Base-by-base conservation (phyloP, 2,113 vertebrate genomes). In the Odocoileus virginianus region DNA sequence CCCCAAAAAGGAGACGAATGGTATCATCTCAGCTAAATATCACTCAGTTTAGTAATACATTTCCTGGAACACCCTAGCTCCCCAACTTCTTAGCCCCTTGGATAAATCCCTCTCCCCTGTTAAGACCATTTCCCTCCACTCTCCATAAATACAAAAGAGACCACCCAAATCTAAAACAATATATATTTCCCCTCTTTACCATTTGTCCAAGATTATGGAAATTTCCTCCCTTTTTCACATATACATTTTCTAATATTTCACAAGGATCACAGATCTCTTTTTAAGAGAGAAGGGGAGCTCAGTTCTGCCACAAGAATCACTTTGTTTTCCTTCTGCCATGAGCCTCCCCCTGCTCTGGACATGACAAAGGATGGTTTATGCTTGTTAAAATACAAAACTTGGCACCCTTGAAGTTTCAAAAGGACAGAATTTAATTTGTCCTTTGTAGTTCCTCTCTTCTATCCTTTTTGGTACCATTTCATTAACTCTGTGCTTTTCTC, bases 401-500 rank as follows among this genome's bases (percentile, higher is more conserved):
- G 94, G 94, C 71, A 91, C 40, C 27, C 85, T 86, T 13, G 3
- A 78, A 95, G 93, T 60, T 81, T 78, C 83, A 84, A 96, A 94
- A 93, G 60, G 50, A 57, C 83, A 97, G 92, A 86, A 89, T 97
- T 87, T 94, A 94, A 91, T 88, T 95, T 97, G 67, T 94, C 85
- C 91, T 97, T 97, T 97, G 97, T 98, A 95, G 76, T 83, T 88
- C 88, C 76, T 96, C 58, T 78, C 87, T 92, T 90, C 88, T 95
- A 28, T 83, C 67, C 67, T 45, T 96, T 87, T 97, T 97, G 97
- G 97, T 98, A 88, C 83, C 93, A 93, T 94, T 97, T 96, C 95
- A 96, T 98, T 96, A 98, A 97, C 55, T 95, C 86, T 1, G 2
- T 57, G 47, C 82, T 96, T 94, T 93, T 95, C 93, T 95, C 78